These are phyloP conservation scores for Heteronetta atricapilla DNA, from an alignment of 2,113 vertebrate species.

Conservation along the genomic window DNA sequence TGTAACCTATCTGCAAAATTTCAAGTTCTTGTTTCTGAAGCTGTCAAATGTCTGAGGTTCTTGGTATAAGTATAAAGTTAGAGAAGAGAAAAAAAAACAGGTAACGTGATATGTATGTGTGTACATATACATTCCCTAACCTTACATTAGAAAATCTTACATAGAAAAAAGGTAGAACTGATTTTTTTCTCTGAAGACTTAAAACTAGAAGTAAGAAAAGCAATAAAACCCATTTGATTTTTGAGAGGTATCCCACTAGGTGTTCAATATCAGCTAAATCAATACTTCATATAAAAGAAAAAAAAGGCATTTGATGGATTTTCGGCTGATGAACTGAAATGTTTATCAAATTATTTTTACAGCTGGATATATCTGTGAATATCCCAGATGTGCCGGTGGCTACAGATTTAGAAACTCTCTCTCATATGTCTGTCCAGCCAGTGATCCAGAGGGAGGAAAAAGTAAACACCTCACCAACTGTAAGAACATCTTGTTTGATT, in stretches of 20 bases:
- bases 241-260: background rate
- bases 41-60: background rate
- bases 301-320: background rate
- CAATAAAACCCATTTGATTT: background rate
- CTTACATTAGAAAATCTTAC: background rate
- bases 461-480: conserved; percentile 72
- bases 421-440: conserved; percentile 54
- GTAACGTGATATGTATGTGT: too few species aligned
- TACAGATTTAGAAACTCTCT: conserved; percentile 67
- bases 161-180: background rate
- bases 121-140: background rate
- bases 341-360: conserved; percentile 55
- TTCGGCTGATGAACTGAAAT: conserved; percentile 10
- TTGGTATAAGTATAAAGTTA: background rate
- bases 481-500: conserved; percentile 73
- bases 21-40: background rate
- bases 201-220: background rate
- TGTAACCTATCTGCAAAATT: background rate
- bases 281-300: background rate
- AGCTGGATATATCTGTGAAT: conserved; percentile 89
- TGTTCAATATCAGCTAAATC: background rate
- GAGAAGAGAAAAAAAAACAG: background rate
- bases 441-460: conserved; percentile 68
- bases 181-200: background rate
- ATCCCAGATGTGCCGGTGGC: conserved; percentile 78